These are phyloP conservation scores for Nothoprocta pentlandii DNA, from an alignment of 2,113 vertebrate genomes.

Conservation along the genomic window DNA sequence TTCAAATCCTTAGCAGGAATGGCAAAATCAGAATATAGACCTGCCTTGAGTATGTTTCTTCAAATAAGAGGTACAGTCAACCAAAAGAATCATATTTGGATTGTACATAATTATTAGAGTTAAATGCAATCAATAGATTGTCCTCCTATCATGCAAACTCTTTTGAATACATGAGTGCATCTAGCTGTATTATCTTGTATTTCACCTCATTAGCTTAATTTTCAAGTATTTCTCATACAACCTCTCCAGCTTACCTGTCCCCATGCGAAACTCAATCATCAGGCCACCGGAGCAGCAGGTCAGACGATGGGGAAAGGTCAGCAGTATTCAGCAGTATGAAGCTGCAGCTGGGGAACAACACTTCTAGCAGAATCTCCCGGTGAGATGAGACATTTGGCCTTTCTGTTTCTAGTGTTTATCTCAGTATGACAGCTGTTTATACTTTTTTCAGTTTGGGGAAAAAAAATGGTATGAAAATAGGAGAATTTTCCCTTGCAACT, in stretches of 20 bases:
- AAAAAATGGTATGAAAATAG: neutral
- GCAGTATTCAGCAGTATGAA: too few relatives aligned
- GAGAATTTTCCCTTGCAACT: neutral
- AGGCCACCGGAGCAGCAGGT: too few relatives aligned
- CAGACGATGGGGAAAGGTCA: too few relatives aligned
- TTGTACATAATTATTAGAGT: neutral
- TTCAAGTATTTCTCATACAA: neutral
- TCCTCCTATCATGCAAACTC: accelerated
- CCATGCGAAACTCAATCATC: too few relatives aligned
- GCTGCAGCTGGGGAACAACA: too few relatives aligned
- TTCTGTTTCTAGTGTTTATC: neutral
- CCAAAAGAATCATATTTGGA: neutral
- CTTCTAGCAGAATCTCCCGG: too few relatives aligned
- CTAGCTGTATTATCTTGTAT: neutral
- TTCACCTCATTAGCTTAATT: neutral
- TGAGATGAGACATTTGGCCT: too few relatives aligned
- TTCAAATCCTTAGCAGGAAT: too few relatives aligned
- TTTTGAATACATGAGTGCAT: neutral
- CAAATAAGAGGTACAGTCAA: neutral
- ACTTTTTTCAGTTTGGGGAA: neutral
- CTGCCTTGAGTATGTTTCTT: too few relatives aligned
- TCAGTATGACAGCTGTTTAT: neutral
- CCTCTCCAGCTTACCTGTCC: too few relatives aligned
- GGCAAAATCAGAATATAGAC: too few relatives aligned
- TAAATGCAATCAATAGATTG: neutral